Evolutionary conservation across 2,888 invertebrate genomes (phyloP), one percentile per base, ranked within the genome.

Genomic region (Synanthedon vespiformis): DNA sequence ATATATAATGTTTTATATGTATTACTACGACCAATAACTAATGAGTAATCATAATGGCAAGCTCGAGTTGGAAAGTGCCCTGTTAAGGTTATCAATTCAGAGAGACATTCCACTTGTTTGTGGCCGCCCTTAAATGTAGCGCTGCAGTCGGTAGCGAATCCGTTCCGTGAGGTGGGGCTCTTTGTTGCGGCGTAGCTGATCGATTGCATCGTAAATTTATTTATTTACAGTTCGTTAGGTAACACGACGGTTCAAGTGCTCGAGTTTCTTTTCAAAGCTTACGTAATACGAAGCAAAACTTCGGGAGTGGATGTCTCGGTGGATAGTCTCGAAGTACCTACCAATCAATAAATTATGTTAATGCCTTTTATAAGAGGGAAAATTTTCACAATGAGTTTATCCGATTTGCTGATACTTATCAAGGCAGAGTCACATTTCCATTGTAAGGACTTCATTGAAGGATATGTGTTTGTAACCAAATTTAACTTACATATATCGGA

Each of bases 231-330:
- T 71, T 74, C 68, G 68, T 74, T 72, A 73, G 64, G 58, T 65
- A 70, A 67, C 64, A 70, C 66, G 53, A 60, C 59, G 58, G 53
- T 55, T 57, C 56, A 18, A 68, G 67, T 63, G 58, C 59, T 55
- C 57, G 64, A 72, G 69, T 69, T 75, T 72, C 72, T 76, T 73
- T 72, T 66, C 62, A 68, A 27, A 63, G 57, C 65, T 67, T 22
- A 6, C 65, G 72, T 77, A 74, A 80, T 78, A 78, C 70, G 67
- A 67, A 68, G 60, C 71, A 72, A 70, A 76, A 74, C 68, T 76
- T 70, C 61, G 50, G 50, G n/a, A 16, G 49, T 18, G 34, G 34
- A 34, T 40, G 50, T 40, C 49, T 53, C 50, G 50, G 47, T 57
- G 71, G 72, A 70, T 71, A 64, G 71, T 73, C 74, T 72, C 70